Base-by-base conservation (phyloP, 2,113 vertebrate species). In the Myxocyprinus asiaticus region DNA sequence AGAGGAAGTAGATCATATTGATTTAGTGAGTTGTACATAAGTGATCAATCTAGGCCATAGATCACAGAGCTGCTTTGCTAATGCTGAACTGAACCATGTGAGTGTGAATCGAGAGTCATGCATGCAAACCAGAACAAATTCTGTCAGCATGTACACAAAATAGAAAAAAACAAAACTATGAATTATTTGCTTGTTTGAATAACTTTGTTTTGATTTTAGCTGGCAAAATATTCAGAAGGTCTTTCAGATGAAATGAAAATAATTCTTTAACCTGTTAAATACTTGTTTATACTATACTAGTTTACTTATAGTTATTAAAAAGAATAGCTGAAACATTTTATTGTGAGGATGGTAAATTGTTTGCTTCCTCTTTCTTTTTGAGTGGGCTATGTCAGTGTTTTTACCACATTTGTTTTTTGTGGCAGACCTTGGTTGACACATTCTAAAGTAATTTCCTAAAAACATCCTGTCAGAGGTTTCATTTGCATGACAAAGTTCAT, bases 1-100 rank as follows among this genome's bases (percentile, higher is more conserved):
- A n/a, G n/a, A 66, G 77, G 67, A 80, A 71, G 71, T 65, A 1
- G 51, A 58, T 59, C 9, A 76, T 33, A 69, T 80, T 66, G 72
- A 72, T 76, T 79, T 17, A 66, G 65, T 15, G 14, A 44, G 9
- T 53, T 45, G 14, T n/a, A 14, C 15, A 45, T 22, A 65, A 42
- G 62, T 56, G 12, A 56, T 51, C 64, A 55, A 17, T 55, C 50
- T 78, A 9, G 17, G 66, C 56, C 65, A 44, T 50, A 68, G 65
- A 59, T 42, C 58, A 59, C 68, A 59, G 65, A 48, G 55, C 10
- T 15, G 70, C 15, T 8, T 14, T 5, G 64, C 10, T 45, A 10
- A 14, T 48, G 22, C 9, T 58, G 51, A 77, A 51, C 53, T 45
- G 64, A 44, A 17, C 74, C 17, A 4, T 12, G 17, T 12, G 11